Percentiles rank a stretch among this genome's conserved stretches.
Evolutionary conservation across 2,888 invertebrate species (phyloP).

Genomic region (Dasypolia templi): DNA sequence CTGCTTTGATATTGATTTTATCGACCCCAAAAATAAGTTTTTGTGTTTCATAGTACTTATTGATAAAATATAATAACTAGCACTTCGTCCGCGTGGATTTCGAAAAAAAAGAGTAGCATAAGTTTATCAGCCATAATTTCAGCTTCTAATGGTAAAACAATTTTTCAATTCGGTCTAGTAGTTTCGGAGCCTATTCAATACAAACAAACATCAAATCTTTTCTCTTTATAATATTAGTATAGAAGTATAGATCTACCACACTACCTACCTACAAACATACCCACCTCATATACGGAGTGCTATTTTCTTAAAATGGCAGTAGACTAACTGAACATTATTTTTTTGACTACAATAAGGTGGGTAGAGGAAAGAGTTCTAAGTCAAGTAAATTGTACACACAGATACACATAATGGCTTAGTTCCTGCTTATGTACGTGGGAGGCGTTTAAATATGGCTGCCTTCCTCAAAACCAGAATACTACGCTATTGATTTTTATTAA

Average conservation of each 20-base stretch:
- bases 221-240: neutral
- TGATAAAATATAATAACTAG: neutral
- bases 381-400: slow-evolving; percentile 5
- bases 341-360: neutral
- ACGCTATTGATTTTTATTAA: no score
- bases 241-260: neutral
- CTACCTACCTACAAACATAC: neutral
- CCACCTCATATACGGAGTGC: no score
- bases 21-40: neutral
- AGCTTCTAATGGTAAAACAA: no score
- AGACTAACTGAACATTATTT: neutral
- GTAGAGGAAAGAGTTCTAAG: neutral
- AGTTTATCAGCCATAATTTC: no score
- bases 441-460: neutral
- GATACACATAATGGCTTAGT: slow-evolving; percentile 8
- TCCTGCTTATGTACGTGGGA: slow-evolving; percentile 18
- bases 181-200: no score
- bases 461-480: neutral
- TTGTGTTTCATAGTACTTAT: neutral
- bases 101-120: no score
- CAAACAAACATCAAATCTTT: no score
- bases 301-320: neutral
- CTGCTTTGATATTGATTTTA: neutral
- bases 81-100: no score
- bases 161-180: no score